Evolutionary conservation across 2,888 invertebrate species (phyloP).

Genomic region (Callyntrura sp.): DNA sequence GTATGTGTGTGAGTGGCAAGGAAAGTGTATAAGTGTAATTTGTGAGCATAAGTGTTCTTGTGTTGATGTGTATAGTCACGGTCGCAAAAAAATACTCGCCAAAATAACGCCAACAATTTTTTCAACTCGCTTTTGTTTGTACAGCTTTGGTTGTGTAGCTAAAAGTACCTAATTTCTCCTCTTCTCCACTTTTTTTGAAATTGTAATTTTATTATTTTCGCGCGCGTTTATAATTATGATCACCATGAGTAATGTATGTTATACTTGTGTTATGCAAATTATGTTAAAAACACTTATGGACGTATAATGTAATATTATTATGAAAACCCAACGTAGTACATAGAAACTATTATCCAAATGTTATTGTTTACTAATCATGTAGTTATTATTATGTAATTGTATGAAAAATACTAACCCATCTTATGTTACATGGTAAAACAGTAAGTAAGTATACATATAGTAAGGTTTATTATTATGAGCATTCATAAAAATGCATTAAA

Average conservation of each 20-base stretch:
- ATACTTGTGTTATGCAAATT: slow-evolving; percentile 25
- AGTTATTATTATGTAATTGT: slow-evolving; percentile 27
- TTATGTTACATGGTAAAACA: too few species aligned
- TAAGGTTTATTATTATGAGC: too few species aligned
- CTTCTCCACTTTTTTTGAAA: not conserved
- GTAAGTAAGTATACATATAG: too few species aligned
- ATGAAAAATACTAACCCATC: slow-evolving; percentile 10
- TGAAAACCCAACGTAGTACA: not conserved
- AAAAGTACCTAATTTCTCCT: not conserved
- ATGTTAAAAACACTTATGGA: not conserved
- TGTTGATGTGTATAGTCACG: slow-evolving; percentile 17
- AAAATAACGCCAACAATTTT: slow-evolving; percentile 45
- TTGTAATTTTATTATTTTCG: slow-evolving; percentile 33
- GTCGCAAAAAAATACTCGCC: slow-evolving; percentile 49
- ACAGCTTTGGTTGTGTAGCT: not conserved
- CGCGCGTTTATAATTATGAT: too few species aligned
- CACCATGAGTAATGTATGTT: too few species aligned
- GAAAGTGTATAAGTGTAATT: slow-evolving; percentile 8
- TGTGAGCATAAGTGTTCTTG: slow-evolving; percentile 45
- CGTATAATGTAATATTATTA: slow-evolving; percentile 2
- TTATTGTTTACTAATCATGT: slow-evolving; percentile 27
- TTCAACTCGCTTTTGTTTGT: too few species aligned
- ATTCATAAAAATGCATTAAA: slow-evolving; percentile 6
- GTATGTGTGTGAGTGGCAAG: not conserved
- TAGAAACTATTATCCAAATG: not conserved